Conservation (phyloP, 2,113 vertebrate genomes). For the Labrus mixtus region DNA sequence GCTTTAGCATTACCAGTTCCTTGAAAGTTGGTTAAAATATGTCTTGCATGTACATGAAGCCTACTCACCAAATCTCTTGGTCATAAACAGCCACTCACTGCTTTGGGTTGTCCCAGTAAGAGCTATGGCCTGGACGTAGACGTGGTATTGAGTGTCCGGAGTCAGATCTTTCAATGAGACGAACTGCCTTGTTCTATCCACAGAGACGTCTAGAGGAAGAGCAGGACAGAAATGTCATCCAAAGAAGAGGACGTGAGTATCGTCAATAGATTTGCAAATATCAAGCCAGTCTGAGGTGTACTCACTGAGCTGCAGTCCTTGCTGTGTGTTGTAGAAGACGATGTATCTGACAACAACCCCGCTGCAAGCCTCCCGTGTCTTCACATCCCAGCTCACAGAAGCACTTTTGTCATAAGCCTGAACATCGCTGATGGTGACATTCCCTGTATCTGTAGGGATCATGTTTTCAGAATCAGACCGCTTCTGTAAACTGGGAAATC, state of each 20-base stretch:
- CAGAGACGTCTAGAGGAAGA: constrained; percentile 82
- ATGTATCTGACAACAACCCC: constrained; percentile 39
- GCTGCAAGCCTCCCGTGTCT: constrained; percentile 50
- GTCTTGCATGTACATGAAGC: not conserved
- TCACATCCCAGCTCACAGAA: constrained; percentile 50
- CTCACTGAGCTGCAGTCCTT: constrained; percentile 49
- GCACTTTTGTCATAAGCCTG: constrained; percentile 28
- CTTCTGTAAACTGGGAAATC: too few relatives aligned
- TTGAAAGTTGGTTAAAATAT: not conserved
- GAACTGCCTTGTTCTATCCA: constrained; percentile 60
- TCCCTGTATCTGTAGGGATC: constrained; percentile 45
- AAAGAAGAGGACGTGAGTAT: not conserved
- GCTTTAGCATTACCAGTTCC: not conserved
- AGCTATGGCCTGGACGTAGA: constrained; percentile 82
- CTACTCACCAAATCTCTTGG: constrained; percentile 84
- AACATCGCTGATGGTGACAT: constrained; percentile 15
- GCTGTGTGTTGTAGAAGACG: constrained; percentile 30
- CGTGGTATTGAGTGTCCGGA: constrained; percentile 81
- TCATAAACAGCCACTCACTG: constrained; percentile 77
- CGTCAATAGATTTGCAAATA: not conserved
- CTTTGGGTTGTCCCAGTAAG: constrained; percentile 76
- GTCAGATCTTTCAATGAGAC: constrained; percentile 79
- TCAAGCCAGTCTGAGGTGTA: not conserved
- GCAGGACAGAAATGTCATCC: not conserved
- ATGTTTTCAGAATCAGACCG: not conserved